Base-by-base conservation (phyloP, 1,140 invertebrate genomes). In the Sinonovacula constricta region DNA sequence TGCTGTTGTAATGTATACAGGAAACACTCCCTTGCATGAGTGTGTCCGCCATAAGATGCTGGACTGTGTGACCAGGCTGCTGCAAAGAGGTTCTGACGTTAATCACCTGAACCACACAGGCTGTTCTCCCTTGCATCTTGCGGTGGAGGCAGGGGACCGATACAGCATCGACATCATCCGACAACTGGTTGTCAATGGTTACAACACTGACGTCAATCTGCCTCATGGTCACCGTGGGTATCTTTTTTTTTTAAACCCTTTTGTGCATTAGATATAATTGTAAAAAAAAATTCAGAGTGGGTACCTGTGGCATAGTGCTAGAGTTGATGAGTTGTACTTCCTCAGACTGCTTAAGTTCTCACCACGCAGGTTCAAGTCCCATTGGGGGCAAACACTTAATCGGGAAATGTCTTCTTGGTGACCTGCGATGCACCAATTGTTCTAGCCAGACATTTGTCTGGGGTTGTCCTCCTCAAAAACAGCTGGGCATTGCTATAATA, bases 21-120 rank as follows among this genome's bases (percentile, higher is more conserved):
- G 83, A 22, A 84, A 90, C 24, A 90, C 89, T 5, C 88, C 89
- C 10, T 80, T 90, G 5, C 89, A 90, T 82, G 87, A 89, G 69
- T 88, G 88, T 86, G 89, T 90, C 15, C 82, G 80, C 14, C 82
- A 86, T 71, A 83, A 83, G 10, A 81, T 89, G 83, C 69, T 85
- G 28, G 79, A 83, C n/a, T 88, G 87, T 81, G 83, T 90, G 2
- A n/a, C 28, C 24, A 83, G 83, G 33, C 39, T 90, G 15, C 71
- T 90, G 26, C 75, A 83, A 28, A 78, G 82, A 57, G 89, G 89
- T 3, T 90, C 89, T 0, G 89, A 90, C 79, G 87, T 87, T 2
- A 90, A 89, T 67, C 86, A 88, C 66, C 59, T 68, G 22, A 90
- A 89, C 66, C 56, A 71, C 45, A 53, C 81, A 24, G 88, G 89